Conservation (phyloP, 1,140 invertebrate genomes). For the Dinothrombium tinctorium region DNA sequence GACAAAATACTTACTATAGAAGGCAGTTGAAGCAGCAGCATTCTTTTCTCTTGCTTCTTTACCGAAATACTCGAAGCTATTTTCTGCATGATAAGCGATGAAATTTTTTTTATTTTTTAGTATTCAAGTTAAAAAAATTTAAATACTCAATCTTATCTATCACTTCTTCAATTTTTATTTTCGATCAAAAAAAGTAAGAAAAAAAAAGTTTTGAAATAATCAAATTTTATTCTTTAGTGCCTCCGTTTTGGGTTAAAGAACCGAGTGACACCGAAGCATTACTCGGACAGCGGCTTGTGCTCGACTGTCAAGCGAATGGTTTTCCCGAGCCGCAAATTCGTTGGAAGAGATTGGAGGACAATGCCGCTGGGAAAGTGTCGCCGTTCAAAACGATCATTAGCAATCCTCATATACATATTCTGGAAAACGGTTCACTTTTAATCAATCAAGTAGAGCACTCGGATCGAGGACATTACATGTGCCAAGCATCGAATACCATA, state of each 20-base stretch:
- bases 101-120: too few relatives aligned
- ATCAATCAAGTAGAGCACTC: slow-evolving; percentile 19
- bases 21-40: too few relatives aligned
- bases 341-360: slow-evolving; percentile 29
- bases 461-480: slow-evolving; percentile 18
- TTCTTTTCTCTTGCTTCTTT: too few relatives aligned
- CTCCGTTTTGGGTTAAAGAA: slow-evolving; percentile 69
- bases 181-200: too few relatives aligned
- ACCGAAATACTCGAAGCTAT: too few relatives aligned
- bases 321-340: slow-evolving; percentile 62
- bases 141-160: too few relatives aligned
- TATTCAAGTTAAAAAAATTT: too few relatives aligned
- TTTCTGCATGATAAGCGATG: too few relatives aligned
- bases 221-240: slow-evolving; percentile 18
- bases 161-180: too few relatives aligned
- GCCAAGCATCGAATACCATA: not conserved
- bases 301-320: slow-evolving; percentile 73
- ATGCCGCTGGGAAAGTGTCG: not conserved
- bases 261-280: slow-evolving; percentile 63
- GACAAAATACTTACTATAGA: too few relatives aligned
- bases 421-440: slow-evolving; percentile 23
- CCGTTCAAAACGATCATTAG: slow-evolving; percentile 15
- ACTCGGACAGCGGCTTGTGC: slow-evolving; percentile 49
- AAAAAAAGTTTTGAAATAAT: too few relatives aligned
- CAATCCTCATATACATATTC: slow-evolving; percentile 19